phyloP scores from a whole-genome alignment of 2,113 vertebrate genomes.

The Holacanthus passer region DNA sequence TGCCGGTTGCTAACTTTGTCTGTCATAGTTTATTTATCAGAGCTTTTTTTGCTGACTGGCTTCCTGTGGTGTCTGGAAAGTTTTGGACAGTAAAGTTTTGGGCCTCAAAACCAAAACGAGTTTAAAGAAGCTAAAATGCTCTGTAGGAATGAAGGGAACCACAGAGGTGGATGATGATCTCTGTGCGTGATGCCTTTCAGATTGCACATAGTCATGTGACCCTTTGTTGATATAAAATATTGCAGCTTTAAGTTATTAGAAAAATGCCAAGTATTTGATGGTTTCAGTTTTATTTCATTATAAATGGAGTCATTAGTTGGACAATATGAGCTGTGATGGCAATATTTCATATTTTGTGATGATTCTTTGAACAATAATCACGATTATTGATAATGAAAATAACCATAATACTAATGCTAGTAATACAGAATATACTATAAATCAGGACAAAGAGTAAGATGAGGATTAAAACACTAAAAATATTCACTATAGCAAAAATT shows the following conservation, averaged over 20 bases:
- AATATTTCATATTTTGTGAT: too few species aligned
- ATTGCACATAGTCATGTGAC: not conserved
- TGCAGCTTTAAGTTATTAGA: not conserved
- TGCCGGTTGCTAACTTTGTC: not conserved
- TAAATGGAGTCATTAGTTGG: too few species aligned
- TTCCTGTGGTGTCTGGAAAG: not conserved
- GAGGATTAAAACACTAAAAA: not conserved
- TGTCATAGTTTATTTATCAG: too few species aligned
- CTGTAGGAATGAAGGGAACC: not conserved
- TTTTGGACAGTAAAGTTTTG: not conserved
- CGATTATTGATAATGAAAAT: too few species aligned
- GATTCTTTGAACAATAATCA: too few species aligned
- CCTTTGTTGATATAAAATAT: not conserved
- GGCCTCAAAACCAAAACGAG: not conserved
- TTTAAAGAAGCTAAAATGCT: not conserved
- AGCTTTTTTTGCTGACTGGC: too few species aligned
- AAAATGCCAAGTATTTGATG: not conserved
- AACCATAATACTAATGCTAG: too few species aligned
- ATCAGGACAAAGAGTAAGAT: too few species aligned
- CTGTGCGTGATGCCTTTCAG: not conserved
- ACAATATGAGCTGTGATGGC: too few species aligned
- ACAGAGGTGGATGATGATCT: not conserved
- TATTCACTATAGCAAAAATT: not conserved
- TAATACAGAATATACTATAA: too few species aligned
- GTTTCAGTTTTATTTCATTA: too few species aligned